Conservation (phyloP, 2,888 invertebrate species). For the Nowickia ferox region DNA sequence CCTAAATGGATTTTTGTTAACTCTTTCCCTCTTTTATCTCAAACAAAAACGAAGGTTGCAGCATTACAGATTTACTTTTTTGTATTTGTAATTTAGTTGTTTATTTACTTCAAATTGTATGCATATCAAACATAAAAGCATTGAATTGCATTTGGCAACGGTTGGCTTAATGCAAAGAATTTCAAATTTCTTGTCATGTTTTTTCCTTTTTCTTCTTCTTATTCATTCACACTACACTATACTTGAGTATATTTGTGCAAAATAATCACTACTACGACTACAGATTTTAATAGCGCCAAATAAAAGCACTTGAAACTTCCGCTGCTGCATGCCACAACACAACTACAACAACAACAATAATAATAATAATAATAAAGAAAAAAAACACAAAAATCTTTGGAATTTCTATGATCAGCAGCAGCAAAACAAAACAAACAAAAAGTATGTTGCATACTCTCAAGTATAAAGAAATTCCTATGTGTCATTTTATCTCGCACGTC, state of each 20-base stretch:
- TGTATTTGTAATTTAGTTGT: constrained; percentile 44
- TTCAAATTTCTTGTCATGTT: constrained; percentile 54
- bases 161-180: constrained; percentile 67
- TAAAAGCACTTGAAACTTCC: constrained; percentile 66
- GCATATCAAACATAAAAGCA: constrained; percentile 59
- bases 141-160: constrained; percentile 69
- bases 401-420: constrained; percentile 61
- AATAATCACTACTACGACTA: constrained; percentile 14
- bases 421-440: constrained; percentile 5
- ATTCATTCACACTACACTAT: constrained; percentile 20
- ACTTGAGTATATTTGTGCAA: constrained; percentile 47
- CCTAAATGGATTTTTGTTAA: constrained; percentile 24
- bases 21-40: constrained; percentile 14
- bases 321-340: constrained; percentile 50
- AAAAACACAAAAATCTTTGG: constrained; percentile 56
- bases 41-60: constrained; percentile 55
- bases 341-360: constrained; percentile 23
- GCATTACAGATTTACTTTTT: constrained; percentile 1
- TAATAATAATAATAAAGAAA: constrained; percentile 7
- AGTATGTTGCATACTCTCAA: constrained; percentile 50
- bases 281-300: constrained; percentile 36
- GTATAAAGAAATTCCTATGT: constrained; percentile 57
- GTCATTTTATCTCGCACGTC: constrained; percentile 28
- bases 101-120: constrained; percentile 46
- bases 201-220: constrained; percentile 1